Conservation (phyloP, 1,140 invertebrate species). For the Polypedilum pembai region DNA sequence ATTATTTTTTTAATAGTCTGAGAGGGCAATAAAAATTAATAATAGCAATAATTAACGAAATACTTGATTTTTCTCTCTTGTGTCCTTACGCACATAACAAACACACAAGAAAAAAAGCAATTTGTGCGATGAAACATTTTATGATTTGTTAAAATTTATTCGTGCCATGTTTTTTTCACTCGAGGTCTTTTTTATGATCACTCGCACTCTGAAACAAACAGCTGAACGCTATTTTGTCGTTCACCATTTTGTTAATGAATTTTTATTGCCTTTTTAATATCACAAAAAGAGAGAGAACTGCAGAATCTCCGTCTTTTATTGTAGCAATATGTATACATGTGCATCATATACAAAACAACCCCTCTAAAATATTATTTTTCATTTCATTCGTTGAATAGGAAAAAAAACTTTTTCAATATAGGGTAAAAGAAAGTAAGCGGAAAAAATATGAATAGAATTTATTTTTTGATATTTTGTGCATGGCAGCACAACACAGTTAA, state of each 20-base stretch:
- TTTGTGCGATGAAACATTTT: slow-evolving; percentile 17
- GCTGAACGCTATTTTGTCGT: neutral
- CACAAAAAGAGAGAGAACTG: neutral
- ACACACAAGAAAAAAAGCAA: neutral
- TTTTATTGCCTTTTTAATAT: slow-evolving; percentile 19
- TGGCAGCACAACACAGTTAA: too few species aligned
- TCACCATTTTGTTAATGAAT: slow-evolving; percentile 18
- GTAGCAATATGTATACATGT: neutral
- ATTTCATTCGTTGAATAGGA: neutral
- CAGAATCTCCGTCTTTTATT: neutral
- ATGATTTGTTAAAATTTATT: neutral
- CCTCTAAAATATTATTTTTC: neutral
- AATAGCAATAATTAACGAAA: slow-evolving; percentile 24
- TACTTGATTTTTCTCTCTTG: neutral
- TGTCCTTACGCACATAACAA: neutral
- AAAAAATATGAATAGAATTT: too few species aligned
- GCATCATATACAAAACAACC: neutral
- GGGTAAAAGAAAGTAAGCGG: neutral
- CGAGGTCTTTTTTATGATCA: neutral
- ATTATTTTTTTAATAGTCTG: slow-evolving; percentile 24
- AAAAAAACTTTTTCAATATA: too few species aligned
- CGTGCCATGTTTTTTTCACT: too few species aligned
- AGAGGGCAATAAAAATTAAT: slow-evolving; percentile 25
- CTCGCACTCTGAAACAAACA: neutral
- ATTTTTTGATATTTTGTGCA: too few species aligned